Base-by-base conservation (phyloP, 2,888 invertebrate genomes). In the Cryptus viduatorius region DNA sequence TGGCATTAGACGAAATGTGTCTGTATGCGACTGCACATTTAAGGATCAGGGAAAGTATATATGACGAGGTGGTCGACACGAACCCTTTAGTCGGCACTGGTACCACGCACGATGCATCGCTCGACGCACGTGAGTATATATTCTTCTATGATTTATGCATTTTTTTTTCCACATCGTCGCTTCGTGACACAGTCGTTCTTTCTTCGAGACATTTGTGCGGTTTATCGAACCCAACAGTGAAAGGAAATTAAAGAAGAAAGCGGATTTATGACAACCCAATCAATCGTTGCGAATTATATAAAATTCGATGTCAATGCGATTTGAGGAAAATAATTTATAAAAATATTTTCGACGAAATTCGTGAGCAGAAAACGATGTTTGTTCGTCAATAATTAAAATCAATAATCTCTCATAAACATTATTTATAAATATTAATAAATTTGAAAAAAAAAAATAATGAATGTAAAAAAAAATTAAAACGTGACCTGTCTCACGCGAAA, bases 1-100 rank as follows among this genome's bases (percentile, higher is more conserved):
- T 86, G 77, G 78, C 86, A 85, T 86, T 85, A 81, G 82, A 86
- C 79, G 84, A 81, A 88, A 85, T 83, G 73, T 83, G 37, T 81
- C 76, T 65, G 79, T 61, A 85, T 79, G 84, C 83, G 78, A 86
- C 83, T 82, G 83, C 80, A 87, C 78, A 79, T 85, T 83, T 83
- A 82, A 87, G 83, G 79, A 86, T 82, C 87, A 88, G 91, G 90
- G 92, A 92, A 92, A 92, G 92, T 92, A 93, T 92, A 93, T 91
- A 93, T 93, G 92, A 90, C 91, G 89, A 89, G 87, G 90, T 84
- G 82, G 82, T 83, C 87, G 88, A 87, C 86, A 89, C 81, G 87
- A 89, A 89, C 87, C 90, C 89, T 90, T 92, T 92, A 93, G 93
- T 93, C 90, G 88, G 87, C 87, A 89, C 88, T 88, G 88, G 88